These are phyloP conservation scores for Iphiclides podalirius DNA, from an alignment of 2,888 invertebrate genomes.

Conservation along the genomic window DNA sequence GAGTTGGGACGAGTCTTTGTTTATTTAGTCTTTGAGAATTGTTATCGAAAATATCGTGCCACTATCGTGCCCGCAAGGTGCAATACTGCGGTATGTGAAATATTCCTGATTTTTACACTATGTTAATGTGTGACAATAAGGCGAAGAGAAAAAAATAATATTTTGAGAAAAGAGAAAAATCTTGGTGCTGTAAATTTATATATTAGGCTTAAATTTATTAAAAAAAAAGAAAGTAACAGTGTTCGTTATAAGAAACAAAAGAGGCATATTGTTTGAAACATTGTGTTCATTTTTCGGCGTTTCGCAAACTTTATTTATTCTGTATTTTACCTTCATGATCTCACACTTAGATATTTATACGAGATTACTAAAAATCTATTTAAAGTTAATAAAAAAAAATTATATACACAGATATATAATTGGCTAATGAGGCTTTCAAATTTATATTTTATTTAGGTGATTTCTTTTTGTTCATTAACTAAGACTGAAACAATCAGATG, in stretches of 20 bases:
- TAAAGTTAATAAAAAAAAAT: constrained; percentile 49
- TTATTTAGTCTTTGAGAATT: constrained; percentile 16
- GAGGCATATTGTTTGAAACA: constrained; percentile 75
- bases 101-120: constrained; percentile 75
- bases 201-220: constrained; percentile 79
- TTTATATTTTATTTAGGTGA: constrained; percentile 62
- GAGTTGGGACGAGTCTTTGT: constrained; percentile 32
- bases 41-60: constrained; percentile 28
- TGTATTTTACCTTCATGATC: constrained; percentile 75
- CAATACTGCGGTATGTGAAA: constrained; percentile 71
- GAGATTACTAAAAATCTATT: constrained; percentile 74
- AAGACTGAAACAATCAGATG: constrained; percentile 69
- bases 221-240: constrained; percentile 55
- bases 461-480: constrained; percentile 55
- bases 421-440: constrained; percentile 77
- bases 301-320: constrained; percentile 72
- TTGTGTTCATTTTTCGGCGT: constrained; percentile 76
- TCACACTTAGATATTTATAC: constrained; percentile 78
- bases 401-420: constrained; percentile 73
- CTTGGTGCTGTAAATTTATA: constrained; percentile 81
- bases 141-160: constrained; percentile 73
- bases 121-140: constrained; percentile 79
- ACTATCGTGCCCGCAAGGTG: constrained; percentile 51
- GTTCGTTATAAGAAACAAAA: constrained; percentile 75
- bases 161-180: constrained; percentile 78